Evolutionary conservation across 2,113 vertebrate species (phyloP), one percentile per base, ranked within the genome.

Genomic region (Pachycephala philippinensis): DNA sequence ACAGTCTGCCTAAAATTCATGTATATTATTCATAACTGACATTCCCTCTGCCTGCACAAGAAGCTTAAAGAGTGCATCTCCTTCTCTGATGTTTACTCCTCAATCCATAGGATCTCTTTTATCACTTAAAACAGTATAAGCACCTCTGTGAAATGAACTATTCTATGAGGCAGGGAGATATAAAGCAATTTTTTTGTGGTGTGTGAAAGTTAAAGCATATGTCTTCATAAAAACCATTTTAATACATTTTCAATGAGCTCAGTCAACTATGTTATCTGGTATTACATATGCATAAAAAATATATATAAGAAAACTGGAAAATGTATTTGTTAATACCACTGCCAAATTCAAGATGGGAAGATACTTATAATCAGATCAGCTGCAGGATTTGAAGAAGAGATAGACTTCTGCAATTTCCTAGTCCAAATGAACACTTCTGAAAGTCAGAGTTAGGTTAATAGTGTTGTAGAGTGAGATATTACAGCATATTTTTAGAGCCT

Each of bases 391-490:
- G 31, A 82, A 88, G 52, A 76, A 57, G 11, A 87, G 57, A 79
- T 11, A 80, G 42, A 42, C 5, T 86, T 91, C 40, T 88, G 30
- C 59, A 93, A 85, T 92, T 91, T 93, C 49, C 49, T 54, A 50
- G 44, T 76, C 37, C 21, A 88, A 57, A 88, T 74, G 63, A 90
- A 69, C 31, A 42, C 9, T 83, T 85, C 23, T 45, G 28, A 61
- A 94, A 95, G 63, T 65, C 85, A 94, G 77, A 87, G 31, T 76
- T 44, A 69, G 66, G 66, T 88, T 92, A 95, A 80, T 88, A 81
- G 66, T 39, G 1, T 83, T 66, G 85, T 37, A 53, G 24, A 52
- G 3, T 53, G 31, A 93, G 65, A 65, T 85, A 78, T 78, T 47
- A 4, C 28, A 70, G 7, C 8, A 27, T 68, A 75, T 54, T 61